Base-by-base conservation (phyloP, 2,113 vertebrate species). In the Halcyon senegalensis region DNA sequence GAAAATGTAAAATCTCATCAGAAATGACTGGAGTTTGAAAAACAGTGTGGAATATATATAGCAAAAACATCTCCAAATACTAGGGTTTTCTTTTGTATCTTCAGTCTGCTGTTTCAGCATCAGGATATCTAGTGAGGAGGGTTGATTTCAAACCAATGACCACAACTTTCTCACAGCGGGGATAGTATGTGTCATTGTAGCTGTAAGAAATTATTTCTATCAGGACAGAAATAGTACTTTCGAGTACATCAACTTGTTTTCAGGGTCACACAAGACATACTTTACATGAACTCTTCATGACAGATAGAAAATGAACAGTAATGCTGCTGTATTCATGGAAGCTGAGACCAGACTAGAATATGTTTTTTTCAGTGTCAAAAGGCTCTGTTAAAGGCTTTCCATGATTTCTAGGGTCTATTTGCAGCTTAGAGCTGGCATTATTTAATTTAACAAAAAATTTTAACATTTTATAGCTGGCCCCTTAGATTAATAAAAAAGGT, bases 131-230 rank as follows among this genome's bases (percentile, higher is more conserved):
- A 13, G 27, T 51, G 44, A 77, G 1, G 2, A 15, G 17, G 3
- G 16, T 6, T 80, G 55, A 25, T 80, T 91, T 94, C 37, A 18
- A 59, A 66, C 80, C 76, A 75, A 37, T 75, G 72, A 50, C 31
- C n/a, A 50, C 11, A 55, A n/a, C 31, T 80, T 72, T 85, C 41
- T 77, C 0, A 0, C 46, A 56, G 37, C 27, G 37, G 25, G 31
- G 55, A 35, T 50, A 77, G 59, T 23, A 62, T 41, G 13, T 83
- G 67, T 39, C 70, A 70, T 7, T 55, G 62, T 23, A 80, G n/a
- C 50, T 53, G 1, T 46, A 77, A 87, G 85, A 69, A 94, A 94
- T 91, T 88, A 77, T 93, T 96, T 90, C n/a, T 90, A 53, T n/a
- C 31, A 55, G 70, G 63, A 58, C n/a, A 84, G 55, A 79, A 74